phyloP scores from a whole-genome alignment of 1,140 invertebrate species.

The Lamellibrachia luymesi region DNA sequence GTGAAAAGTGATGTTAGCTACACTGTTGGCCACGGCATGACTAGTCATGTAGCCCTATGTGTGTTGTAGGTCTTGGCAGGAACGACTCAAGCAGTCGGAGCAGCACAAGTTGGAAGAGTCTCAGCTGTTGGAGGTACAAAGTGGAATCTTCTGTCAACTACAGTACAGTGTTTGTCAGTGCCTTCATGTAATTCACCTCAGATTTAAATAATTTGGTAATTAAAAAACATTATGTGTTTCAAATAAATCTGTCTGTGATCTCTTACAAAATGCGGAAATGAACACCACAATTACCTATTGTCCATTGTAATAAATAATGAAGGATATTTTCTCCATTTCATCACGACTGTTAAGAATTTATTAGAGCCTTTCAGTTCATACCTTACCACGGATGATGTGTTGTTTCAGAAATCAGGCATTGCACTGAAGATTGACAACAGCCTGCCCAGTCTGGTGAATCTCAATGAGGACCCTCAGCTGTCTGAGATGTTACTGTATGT shows the following conservation, averaged over 20 bases:
- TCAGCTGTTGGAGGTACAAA: constrained; percentile 46
- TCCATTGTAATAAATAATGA: neutral
- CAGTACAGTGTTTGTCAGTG: neutral
- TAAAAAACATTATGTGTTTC: neutral
- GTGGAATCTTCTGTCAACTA: neutral
- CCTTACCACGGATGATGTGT: neutral
- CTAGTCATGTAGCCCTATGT: neutral
- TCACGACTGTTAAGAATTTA: neutral
- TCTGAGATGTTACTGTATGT: constrained; percentile 70
- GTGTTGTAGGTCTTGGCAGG: constrained; percentile 47
- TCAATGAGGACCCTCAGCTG: constrained; percentile 71
- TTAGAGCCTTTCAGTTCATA: neutral
- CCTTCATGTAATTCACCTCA: neutral
- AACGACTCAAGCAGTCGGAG: constrained; percentile 49
- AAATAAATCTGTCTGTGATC: neutral
- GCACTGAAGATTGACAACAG: constrained; percentile 51
- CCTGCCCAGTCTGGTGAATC: constrained; percentile 64
- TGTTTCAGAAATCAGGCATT: constrained; percentile 49
- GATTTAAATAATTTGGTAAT: no score
- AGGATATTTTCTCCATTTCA: neutral
- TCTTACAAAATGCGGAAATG: neutral
- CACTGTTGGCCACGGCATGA: no score
- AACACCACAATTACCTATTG: neutral
- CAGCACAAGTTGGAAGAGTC: constrained; percentile 50
- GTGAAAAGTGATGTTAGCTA: no score